Conservation (phyloP, 2,888 invertebrate species). For the Allygus modestus region DNA sequence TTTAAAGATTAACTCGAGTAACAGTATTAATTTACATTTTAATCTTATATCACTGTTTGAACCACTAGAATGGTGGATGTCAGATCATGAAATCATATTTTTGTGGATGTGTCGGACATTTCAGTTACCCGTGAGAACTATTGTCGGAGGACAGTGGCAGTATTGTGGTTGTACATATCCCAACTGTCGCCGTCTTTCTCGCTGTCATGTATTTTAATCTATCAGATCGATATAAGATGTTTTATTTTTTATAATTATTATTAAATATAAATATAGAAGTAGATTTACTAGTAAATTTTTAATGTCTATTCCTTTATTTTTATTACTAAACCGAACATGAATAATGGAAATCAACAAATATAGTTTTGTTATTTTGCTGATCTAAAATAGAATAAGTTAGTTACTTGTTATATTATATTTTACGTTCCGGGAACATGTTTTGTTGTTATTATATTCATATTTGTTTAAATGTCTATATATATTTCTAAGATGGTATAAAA, state of each 20-base stretch:
- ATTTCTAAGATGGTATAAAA: too few relatives aligned
- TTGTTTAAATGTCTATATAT: too few relatives aligned
- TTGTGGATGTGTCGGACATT: not conserved
- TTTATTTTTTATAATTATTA: slow-evolving; percentile 39
- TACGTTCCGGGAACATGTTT: too few relatives aligned
- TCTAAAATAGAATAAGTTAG: too few relatives aligned
- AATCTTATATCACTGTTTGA: not conserved
- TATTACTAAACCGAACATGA: not conserved
- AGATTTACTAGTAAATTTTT: slow-evolving; percentile 14
- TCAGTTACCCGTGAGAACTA: not conserved
- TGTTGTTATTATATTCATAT: too few relatives aligned
- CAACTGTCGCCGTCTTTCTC: slow-evolving; percentile 4
- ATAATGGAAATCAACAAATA: not conserved
- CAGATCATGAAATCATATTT: not conserved
- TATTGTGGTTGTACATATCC: slow-evolving; percentile 32
- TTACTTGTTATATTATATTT: too few relatives aligned
- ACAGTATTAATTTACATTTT: slow-evolving; percentile 31
- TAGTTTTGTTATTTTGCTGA: too few relatives aligned
- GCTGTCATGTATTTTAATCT: slow-evolving; percentile 27
- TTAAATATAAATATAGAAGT: not conserved
- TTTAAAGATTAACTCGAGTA: slow-evolving; percentile 7
- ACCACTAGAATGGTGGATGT: not conserved
- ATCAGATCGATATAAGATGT: slow-evolving; percentile 22
- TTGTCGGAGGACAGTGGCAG: not conserved
- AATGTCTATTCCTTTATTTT: not conserved